Evolutionary conservation across 2,113 vertebrate species (phyloP).

Genomic region (Vombatus ursinus): DNA sequence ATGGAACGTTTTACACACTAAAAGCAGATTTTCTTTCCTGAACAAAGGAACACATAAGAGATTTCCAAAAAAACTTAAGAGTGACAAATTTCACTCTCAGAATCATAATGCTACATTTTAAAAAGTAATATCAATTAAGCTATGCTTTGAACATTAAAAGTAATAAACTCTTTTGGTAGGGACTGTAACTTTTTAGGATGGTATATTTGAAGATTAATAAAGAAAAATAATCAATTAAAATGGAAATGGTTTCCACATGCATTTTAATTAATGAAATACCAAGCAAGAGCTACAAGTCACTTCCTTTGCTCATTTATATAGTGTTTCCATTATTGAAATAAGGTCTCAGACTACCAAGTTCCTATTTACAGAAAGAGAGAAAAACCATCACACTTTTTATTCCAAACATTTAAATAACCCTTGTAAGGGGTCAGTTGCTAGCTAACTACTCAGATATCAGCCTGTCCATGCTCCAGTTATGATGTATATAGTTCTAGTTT

Average conservation of each 20-base stretch:
- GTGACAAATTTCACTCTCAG: not conserved
- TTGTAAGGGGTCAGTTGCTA: conserved; percentile 75
- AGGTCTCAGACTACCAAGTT: conserved; percentile 61
- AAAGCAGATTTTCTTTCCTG: conserved; percentile 34
- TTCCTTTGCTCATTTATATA: conserved; percentile 62
- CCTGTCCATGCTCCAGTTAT: conserved; percentile 62
- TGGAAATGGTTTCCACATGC: conserved; percentile 56
- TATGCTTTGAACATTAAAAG: not conserved
- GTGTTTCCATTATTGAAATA: conserved; percentile 62
- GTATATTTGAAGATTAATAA: conserved; percentile 41
- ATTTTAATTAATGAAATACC: conserved; percentile 66
- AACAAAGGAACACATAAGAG: conserved; percentile 23
- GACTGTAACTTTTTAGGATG: not conserved
- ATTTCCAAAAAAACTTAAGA: conserved; percentile 37
- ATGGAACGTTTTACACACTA: not conserved
- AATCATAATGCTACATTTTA: conserved; percentile 11
- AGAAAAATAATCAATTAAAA: conserved; percentile 55
- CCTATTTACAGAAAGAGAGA: conserved; percentile 69
- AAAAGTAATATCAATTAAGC: not conserved
- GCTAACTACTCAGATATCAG: conserved; percentile 68
- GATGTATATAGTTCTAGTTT: conserved; percentile 60
- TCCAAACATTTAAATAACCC: conserved; percentile 83
- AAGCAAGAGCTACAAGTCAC: conserved; percentile 20
- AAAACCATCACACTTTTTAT: conserved; percentile 73
- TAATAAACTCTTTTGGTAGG: not conserved